A percentile compares a stretch with the other conserved stretches of the same genome.
Evolutionary conservation across 2,888 invertebrate species (phyloP).

Genomic region (Lycophotia porphyrea): DNA sequence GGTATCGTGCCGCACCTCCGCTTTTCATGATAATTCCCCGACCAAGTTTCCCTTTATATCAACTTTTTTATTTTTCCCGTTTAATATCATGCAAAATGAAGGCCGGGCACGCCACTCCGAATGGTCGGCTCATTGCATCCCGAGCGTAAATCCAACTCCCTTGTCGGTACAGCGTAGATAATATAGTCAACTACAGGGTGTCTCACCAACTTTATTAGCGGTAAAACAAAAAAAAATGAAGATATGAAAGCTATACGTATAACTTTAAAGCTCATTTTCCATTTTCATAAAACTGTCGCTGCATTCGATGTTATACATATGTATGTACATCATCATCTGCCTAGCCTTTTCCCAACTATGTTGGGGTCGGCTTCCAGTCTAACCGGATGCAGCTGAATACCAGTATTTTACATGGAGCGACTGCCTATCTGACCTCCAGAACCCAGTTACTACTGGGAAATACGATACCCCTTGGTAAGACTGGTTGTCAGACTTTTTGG

Average conservation of each 20-base stretch:
- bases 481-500: no score
- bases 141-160: slow-evolving; percentile 76
- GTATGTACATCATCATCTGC: no score
- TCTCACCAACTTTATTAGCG: slow-evolving; percentile 28
- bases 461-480: no score
- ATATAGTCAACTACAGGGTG: slow-evolving; percentile 46
- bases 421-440: no score
- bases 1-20: slow-evolving; percentile 71
- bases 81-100: slow-evolving; percentile 87
- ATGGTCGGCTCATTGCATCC: slow-evolving; percentile 81
- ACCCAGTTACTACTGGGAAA: no score
- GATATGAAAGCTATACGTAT: neutral
- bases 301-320: no score
- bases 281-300: no score
- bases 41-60: slow-evolving; percentile 81
- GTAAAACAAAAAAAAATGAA: slow-evolving; percentile 16
- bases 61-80: slow-evolving; percentile 81
- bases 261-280: no score
- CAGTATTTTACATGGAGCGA: no score
- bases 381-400: no score
- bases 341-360: no score
- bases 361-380: no score
- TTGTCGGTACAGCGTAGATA: slow-evolving; percentile 61
- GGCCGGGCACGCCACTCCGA: slow-evolving; percentile 76
- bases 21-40: slow-evolving; percentile 83